phyloP scores from a whole-genome alignment of 2,113 vertebrate genomes.

The Xiphorhynchus elegans region DNA sequence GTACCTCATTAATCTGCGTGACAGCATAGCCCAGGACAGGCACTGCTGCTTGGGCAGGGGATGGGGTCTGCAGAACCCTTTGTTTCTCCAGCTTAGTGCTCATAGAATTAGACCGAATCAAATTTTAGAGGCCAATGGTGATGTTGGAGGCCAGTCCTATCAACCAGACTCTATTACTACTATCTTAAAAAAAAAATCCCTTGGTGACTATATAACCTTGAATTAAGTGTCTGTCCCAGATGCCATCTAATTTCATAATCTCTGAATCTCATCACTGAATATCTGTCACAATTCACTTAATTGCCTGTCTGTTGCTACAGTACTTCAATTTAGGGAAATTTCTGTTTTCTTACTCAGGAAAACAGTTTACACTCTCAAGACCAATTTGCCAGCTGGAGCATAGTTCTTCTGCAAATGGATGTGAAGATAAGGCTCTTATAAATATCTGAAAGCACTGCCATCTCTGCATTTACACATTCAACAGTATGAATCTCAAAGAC shows the following conservation, averaged over 20 bases:
- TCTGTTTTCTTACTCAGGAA: conserved; percentile 40
- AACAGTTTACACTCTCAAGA: conserved; percentile 45
- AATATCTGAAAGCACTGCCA: conserved; percentile 7
- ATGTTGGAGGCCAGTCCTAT: not conserved
- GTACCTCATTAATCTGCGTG: not conserved
- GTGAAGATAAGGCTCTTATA: not conserved
- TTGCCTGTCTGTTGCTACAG: conserved; percentile 15
- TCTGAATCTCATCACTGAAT: not conserved
- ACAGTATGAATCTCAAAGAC: not conserved
- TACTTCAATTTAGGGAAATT: conserved; percentile 36
- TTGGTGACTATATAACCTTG: not conserved
- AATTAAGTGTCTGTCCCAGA: not conserved
- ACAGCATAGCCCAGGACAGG: rapidly evolving
- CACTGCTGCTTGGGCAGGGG: not conserved
- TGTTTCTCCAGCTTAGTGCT: not conserved
- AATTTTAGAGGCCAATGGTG: not conserved
- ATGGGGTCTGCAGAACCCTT: not conserved
- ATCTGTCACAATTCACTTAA: conserved; percentile 34
- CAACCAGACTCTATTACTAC: not conserved
- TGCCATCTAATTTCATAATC: conserved; percentile 7
- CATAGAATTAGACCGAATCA: not conserved
- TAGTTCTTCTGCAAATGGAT: conserved; percentile 1
- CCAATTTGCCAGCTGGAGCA: conserved; percentile 53
- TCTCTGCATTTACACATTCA: not conserved
- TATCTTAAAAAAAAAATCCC: not conserved